Evolutionary conservation across 2,797 vertebrate genomes (phyloP).

Genomic region (Takifugu rubripes): DNA sequence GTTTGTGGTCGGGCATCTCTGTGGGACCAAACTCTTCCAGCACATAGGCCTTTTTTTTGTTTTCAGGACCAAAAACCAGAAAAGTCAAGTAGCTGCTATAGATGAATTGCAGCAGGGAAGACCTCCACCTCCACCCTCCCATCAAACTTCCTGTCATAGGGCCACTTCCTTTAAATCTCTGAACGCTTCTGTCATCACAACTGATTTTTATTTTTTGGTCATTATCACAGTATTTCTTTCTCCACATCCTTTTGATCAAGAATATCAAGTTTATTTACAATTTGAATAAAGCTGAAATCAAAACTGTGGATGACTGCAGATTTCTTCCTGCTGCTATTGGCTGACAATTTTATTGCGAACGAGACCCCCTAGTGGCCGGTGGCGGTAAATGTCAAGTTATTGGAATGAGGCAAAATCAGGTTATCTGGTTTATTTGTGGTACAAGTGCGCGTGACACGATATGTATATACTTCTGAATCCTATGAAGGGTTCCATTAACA

Average conservation of each 20-base stretch:
- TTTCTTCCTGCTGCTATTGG: neutral
- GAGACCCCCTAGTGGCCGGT: neutral
- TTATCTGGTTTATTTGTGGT: no score
- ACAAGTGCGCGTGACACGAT: no score
- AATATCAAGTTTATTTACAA: slow-evolving; percentile 63
- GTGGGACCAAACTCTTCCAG: slow-evolving; percentile 52
- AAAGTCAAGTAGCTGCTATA: slow-evolving; percentile 59
- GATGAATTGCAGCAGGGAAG: slow-evolving; percentile 25
- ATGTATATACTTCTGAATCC: no score
- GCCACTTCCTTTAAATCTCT: slow-evolving; percentile 5
- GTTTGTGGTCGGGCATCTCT: slow-evolving; percentile 35
- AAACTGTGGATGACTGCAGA: slow-evolving; percentile 22
- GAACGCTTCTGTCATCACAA: slow-evolving; percentile 33
- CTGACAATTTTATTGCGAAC: neutral
- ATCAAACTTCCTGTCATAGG: slow-evolving; percentile 10
- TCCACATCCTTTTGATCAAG: slow-evolving; percentile 63
- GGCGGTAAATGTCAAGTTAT: no score
- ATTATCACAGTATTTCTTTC: slow-evolving; percentile 71
- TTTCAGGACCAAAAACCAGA: slow-evolving; percentile 62
- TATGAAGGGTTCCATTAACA: no score
- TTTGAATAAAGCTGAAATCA: slow-evolving; percentile 71
- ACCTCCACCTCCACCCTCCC: slow-evolving; percentile 2
- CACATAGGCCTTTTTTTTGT: slow-evolving; percentile 32
- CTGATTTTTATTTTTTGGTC: slow-evolving; percentile 21
- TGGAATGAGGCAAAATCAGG: no score